phyloP scores from a whole-genome alignment of 2,888 invertebrate species.

The Parnassius orleans region DNA sequence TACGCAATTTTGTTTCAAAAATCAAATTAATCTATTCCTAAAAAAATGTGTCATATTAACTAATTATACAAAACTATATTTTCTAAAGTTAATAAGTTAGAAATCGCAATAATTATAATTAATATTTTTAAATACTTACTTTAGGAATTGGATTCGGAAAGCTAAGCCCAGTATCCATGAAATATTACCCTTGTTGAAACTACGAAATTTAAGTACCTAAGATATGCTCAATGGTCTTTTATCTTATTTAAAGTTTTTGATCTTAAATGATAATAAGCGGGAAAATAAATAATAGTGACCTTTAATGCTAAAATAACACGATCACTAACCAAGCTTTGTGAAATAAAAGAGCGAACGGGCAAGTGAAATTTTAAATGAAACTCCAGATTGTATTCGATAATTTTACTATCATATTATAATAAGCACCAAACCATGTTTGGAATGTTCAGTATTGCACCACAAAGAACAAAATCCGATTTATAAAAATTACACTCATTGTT shows the following conservation, averaged over 20 bases:
- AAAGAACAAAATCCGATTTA: conserved; percentile 63
- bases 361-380: conserved; percentile 63
- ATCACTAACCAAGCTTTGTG: conserved; percentile 29
- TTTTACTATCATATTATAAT: conserved; percentile 73
- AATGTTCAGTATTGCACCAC: conserved; percentile 79
- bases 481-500: conserved; percentile 47
- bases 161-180: conserved; percentile 39
- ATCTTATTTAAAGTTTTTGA: conserved; percentile 11
- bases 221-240: conserved; percentile 29
- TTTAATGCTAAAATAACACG: conserved; percentile 48
- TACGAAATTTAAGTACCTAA: conserved; percentile 42
- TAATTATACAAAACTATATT: conserved; percentile 45
- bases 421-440: conserved; percentile 79
- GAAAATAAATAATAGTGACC: conserved; percentile 64
- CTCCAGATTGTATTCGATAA: conserved; percentile 62
- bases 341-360: conserved; percentile 56
- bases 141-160: conserved; percentile 39
- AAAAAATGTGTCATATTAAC: conserved; percentile 51
- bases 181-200: conserved; percentile 27
- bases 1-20: conserved; percentile 1
- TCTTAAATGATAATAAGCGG: conserved; percentile 23
- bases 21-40: conserved; percentile 13
- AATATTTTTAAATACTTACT: conserved; percentile 56
- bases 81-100: conserved; percentile 62
- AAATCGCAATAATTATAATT: conserved; percentile 45